phyloP scores from a whole-genome alignment of 2,113 vertebrate species.

The Gymnobelideus leadbeateri region DNA sequence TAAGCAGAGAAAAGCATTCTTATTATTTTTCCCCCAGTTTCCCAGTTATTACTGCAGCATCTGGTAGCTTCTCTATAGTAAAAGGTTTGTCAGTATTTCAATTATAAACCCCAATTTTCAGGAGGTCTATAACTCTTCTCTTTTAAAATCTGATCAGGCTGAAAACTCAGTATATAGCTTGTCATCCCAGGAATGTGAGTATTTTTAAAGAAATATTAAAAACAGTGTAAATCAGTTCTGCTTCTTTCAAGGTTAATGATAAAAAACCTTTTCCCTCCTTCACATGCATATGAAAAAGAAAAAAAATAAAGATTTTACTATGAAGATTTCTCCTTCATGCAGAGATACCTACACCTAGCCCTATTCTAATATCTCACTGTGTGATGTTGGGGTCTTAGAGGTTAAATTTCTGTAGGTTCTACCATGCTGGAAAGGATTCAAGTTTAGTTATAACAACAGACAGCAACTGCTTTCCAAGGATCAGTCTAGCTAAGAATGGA shows the following conservation, averaged over 20 bases:
- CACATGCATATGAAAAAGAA: not conserved
- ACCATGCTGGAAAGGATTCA: not conserved
- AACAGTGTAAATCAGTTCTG: not conserved
- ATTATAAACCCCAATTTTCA: constrained; percentile 81
- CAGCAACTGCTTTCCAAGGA: not conserved
- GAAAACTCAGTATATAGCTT: constrained; percentile 53
- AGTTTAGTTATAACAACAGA: not conserved
- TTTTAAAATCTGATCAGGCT: constrained; percentile 76
- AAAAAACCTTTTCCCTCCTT: constrained; percentile 10
- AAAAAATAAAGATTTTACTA: not conserved
- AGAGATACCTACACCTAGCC: not conserved
- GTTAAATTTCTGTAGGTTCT: not conserved
- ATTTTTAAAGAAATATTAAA: constrained; percentile 39
- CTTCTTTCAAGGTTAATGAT: constrained; percentile 45
- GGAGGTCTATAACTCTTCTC: constrained; percentile 72
- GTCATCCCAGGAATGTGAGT: constrained; percentile 41
- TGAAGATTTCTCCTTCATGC: not conserved
- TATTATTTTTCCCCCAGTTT: constrained; percentile 72
- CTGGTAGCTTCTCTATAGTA: constrained; percentile 81
- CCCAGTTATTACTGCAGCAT: constrained; percentile 80
- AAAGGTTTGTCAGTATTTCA: constrained; percentile 82
- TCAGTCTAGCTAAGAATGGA: not conserved
- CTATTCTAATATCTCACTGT: not conserved
- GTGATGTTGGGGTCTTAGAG: not conserved
- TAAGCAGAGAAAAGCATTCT: constrained; percentile 83